These are phyloP conservation scores for Nasonia longicornis DNA, from an alignment of 1,140 invertebrate genomes.

Conservation along the genomic window DNA sequence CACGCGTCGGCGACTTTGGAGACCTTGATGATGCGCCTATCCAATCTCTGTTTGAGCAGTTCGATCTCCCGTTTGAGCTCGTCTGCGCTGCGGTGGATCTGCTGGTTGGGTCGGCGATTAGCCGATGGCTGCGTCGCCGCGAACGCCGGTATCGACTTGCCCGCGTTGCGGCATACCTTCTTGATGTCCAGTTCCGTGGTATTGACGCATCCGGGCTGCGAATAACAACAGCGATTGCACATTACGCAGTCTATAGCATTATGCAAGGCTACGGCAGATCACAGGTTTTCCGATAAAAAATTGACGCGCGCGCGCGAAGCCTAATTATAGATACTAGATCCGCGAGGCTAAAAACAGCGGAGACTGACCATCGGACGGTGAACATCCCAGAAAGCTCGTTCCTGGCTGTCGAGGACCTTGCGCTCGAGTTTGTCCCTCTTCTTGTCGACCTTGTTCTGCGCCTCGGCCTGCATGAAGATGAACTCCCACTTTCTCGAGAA, in stretches of 20 bases:
- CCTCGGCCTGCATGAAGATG: slow-evolving; percentile 97
- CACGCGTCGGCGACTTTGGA: slow-evolving; percentile 98
- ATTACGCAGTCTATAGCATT: too few species aligned
- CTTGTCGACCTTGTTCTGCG: slow-evolving; percentile 94
- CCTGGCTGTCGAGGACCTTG: slow-evolving; percentile 98
- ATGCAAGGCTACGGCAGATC: too few species aligned
- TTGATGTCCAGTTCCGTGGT: slow-evolving; percentile 98
- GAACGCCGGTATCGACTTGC: slow-evolving; percentile 49
- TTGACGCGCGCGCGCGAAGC: too few species aligned
- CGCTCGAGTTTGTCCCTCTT: slow-evolving; percentile 98
- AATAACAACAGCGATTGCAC: neutral
- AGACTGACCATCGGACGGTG: slow-evolving; percentile 91
- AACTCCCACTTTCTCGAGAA: slow-evolving; percentile 99
- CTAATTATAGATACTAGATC: too few species aligned
- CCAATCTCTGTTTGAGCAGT: slow-evolving; percentile 81
- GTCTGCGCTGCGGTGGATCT: slow-evolving; percentile 58
- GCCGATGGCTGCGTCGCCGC: slow-evolving; percentile 26
- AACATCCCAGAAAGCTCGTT: slow-evolving; percentile 99
- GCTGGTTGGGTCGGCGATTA: neutral
- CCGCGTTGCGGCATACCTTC: slow-evolving; percentile 90
- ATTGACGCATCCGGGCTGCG: slow-evolving; percentile 96
- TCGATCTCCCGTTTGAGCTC: slow-evolving; percentile 75
- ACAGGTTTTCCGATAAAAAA: neutral
- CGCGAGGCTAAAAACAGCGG: neutral
- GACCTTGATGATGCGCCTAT: slow-evolving; percentile 92